Conservation (phyloP, 2,888 invertebrate species). For the Erebia epiphron region DNA sequence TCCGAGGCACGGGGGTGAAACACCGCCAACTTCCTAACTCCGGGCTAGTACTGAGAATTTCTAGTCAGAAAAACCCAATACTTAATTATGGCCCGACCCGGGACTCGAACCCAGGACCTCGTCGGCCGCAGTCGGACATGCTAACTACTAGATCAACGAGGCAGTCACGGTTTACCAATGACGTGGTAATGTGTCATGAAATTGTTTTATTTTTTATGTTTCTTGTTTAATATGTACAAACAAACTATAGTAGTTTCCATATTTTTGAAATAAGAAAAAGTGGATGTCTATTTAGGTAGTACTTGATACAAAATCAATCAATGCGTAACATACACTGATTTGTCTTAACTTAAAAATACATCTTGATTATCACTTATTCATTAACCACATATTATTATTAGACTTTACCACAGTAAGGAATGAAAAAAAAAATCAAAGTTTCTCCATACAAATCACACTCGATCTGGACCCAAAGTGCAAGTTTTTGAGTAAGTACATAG, state of each 20-base stretch:
- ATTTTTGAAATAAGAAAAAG: conserved; percentile 74
- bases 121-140: no score
- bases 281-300: conserved; percentile 54
- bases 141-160: no score
- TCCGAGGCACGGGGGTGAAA: no score
- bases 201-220: conserved; percentile 75
- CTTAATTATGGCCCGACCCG: no score
- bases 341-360: conserved; percentile 79
- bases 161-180: no score
- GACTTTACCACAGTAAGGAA: conserved; percentile 81
- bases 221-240: conserved; percentile 82
- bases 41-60: no score
- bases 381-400: conserved; percentile 70
- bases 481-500: neutral
- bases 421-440: conserved; percentile 70
- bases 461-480: conserved; percentile 39
- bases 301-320: conserved; percentile 62
- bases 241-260: conserved; percentile 75
- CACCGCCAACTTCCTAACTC: no score
- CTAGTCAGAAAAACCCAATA: no score
- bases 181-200: conserved; percentile 1
- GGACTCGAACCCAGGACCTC: no score
- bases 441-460: conserved; percentile 65
- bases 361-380: conserved; percentile 65
- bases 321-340: conserved; percentile 74